These are phyloP conservation scores for Sylvilagus bachmani DNA, from an alignment of 2,113 vertebrate species.

Conservation along the genomic window DNA sequence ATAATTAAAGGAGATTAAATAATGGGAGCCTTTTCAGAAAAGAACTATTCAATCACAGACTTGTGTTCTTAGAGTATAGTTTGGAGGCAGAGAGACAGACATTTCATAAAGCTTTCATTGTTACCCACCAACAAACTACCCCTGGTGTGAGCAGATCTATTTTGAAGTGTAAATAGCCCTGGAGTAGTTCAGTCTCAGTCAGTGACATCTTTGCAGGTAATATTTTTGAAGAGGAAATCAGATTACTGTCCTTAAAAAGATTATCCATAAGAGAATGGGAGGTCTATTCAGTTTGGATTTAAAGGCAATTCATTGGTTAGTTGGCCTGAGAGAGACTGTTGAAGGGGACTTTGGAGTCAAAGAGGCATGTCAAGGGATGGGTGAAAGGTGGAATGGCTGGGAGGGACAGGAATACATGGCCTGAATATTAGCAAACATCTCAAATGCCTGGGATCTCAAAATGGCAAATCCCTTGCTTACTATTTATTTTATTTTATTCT, in stretches of 20 bases:
- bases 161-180: not conserved
- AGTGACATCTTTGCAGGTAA: not conserved
- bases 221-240: not conserved
- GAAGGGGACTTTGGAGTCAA: not conserved
- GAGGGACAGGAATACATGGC: not conserved
- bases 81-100: not conserved
- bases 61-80: not conserved
- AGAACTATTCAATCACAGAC: no score
- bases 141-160: not conserved
- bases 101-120: not conserved
- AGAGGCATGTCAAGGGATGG: not conserved
- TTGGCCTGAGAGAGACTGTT: not conserved
- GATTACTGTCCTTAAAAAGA: not conserved
- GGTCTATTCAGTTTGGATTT: not conserved
- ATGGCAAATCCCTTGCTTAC: not conserved
- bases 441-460: not conserved
- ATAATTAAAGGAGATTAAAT: not conserved
- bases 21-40: not conserved
- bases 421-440: not conserved
- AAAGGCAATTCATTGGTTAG: not conserved
- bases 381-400: rapidly evolving
- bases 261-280: not conserved
- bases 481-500: not conserved
- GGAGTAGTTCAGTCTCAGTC: not conserved
- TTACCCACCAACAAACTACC: not conserved